Evolutionary conservation across 2,797 vertebrate genomes (phyloP), one percentile per base, ranked within the genome.

Genomic region (Pogonophryne albipinna): DNA sequence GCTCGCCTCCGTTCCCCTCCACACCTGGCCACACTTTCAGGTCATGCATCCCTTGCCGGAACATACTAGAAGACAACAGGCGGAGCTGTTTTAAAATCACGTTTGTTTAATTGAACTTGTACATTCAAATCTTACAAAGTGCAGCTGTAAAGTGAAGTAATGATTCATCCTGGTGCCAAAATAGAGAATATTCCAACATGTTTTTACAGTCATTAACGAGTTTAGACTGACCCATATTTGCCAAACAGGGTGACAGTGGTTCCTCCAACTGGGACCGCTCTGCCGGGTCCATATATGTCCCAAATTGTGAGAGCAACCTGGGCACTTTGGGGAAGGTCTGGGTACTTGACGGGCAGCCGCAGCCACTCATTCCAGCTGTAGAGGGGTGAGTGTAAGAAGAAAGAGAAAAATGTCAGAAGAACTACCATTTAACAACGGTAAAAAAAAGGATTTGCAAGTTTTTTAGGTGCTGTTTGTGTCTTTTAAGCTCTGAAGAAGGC

Each of bases 41-140:
- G 87, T 99, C 98, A 23, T 99, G 98, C 98, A 99, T 99, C 70
- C 98, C 98, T 92, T 99, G 98, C 15, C 97, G 95, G 84, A 99
- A 99, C 98, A 99, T 99, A 75, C 98, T 99, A 16, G 44, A 23
- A 38, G 55, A 74, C 68, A 53, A 68, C 4, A 76, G 52, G 0
- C 58, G 14, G 44, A 61, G 13, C 16, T 1, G 12, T 42, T 61
- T 79, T 3, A 78, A 46, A 71, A 19, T 11, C 11, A 31, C 11
- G 11, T 3, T 7, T 27, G n/a, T 27, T 4, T 27, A 27, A 38
- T 38, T 38, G 8, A 38, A 38, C 34, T 34, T 34, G 34, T 27
- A 13, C 52, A 63, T 20, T 4, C 15, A 19, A 31, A 38, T 52
- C 8, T 17, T 23, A 53, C 44, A 46, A 27, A 31, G 12, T 69